These are phyloP conservation scores for Verasper variegatus DNA, from an alignment of 2,113 vertebrate species.

Conservation along the genomic window DNA sequence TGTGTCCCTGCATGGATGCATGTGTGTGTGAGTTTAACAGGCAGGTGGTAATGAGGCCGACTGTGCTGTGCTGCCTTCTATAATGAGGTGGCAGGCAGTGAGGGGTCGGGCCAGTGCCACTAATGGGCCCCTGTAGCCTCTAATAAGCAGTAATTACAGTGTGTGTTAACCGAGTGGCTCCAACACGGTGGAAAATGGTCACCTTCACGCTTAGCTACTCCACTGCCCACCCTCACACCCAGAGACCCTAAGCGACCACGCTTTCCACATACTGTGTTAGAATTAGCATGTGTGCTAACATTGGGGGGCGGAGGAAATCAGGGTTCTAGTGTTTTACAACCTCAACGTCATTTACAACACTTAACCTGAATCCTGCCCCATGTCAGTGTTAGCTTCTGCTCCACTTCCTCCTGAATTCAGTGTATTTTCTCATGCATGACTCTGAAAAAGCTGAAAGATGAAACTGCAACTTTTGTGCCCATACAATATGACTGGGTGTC, in stretches of 20 bases:
- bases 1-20: too few relatives aligned
- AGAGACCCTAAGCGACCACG: constrained; percentile 21
- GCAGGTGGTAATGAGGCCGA: constrained; percentile 83
- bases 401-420: too few relatives aligned
- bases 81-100: constrained; percentile 81
- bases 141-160: constrained; percentile 85
- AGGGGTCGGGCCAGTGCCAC: constrained; percentile 67
- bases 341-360: background rate
- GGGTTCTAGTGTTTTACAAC: too few relatives aligned
- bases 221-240: constrained; percentile 57
- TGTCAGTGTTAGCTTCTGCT: background rate
- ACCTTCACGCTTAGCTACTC: constrained; percentile 68
- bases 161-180: constrained; percentile 75
- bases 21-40: constrained; percentile 76
- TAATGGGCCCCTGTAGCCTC: constrained; percentile 77
- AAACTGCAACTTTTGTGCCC: too few relatives aligned
- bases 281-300: constrained; percentile 23
- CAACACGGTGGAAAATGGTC: constrained; percentile 73
- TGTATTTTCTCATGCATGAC: too few relatives aligned
- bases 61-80: constrained; percentile 57
- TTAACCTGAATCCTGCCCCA: background rate
- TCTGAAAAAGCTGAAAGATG: too few relatives aligned
- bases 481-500: too few relatives aligned
- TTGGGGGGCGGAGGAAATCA: background rate
- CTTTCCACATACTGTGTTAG: background rate